Base-by-base conservation (phyloP, 2,888 invertebrate species). In the Meteorus cinctellus region DNA sequence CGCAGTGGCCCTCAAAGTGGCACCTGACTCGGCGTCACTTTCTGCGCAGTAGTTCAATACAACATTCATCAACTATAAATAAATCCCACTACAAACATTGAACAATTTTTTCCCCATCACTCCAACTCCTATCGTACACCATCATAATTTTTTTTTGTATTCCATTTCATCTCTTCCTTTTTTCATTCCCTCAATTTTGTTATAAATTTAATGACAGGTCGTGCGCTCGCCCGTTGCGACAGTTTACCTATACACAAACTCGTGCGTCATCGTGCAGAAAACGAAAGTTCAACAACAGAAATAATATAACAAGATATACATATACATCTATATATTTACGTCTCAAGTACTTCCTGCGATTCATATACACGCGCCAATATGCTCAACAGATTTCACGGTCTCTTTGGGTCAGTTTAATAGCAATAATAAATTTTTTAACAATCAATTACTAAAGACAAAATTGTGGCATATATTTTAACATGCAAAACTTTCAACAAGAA, bases 341-440 rank as follows among this genome's bases (percentile, higher is more conserved):
- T 51, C 31, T 48, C 45, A 66, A 68, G 81, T 80, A 78, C 79
- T 81, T 80, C 77, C 69, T 74, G 72, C 63, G 10, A 66, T 41
- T 65, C 72, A 60, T 74, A 65, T 69, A 66, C 62, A 19, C 66
- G 67, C 76, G 65, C 71, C 71, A 41, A 74, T 62, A 65, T 73
- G 72, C 72, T 76, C 73, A 66, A 70, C 69, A 31, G 59, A 62
- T 55, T 36, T 36, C 65, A 34, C 36, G 34, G 36, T 65, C 36
- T 65, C 19, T 65, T 19, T 19, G 19, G 19, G 19, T 19, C 24
- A 4, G 19, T 55, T 55, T 55, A n/a, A 55, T 55, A n/a, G 55
- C 19, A 55, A 36, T 36, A 62, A 36, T 65, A 65, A 65, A 36
- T 34, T 34, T 36, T 65, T 65, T 34, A 65, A 65, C 19, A 29